A percentile compares a stretch with the other conserved stretches of the same genome.
These are phyloP conservation scores for Galeopsomyia nigrocyanea DNA, from an alignment of 2,888 invertebrate genomes.

Conservation along the genomic window DNA sequence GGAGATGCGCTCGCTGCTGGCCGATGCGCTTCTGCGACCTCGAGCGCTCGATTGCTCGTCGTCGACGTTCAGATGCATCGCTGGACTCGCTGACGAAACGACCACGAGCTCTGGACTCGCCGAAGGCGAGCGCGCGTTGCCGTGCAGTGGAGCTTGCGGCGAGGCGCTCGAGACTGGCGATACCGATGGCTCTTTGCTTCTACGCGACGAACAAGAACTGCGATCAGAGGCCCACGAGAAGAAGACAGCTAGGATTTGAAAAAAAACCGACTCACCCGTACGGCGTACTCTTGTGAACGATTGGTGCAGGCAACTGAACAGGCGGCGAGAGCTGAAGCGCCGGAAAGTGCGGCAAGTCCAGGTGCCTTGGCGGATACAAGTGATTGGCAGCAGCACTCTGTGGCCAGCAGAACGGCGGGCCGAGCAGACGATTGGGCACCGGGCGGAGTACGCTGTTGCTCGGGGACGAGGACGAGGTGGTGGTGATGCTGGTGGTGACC, in stretches of 20 bases:
- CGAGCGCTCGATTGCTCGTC: constrained; percentile 9
- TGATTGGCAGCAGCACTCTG: constrained; percentile 37
- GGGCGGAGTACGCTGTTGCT: constrained; percentile 59
- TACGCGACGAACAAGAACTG: neutral
- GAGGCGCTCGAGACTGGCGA: constrained; percentile 44
- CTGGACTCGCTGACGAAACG: constrained; percentile 42
- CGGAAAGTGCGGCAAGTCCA: constrained; percentile 61
- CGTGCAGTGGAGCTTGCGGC: constrained; percentile 15
- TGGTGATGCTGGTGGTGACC: constrained; percentile 51
- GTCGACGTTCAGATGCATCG: constrained; percentile 11
- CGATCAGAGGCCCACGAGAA: neutral
- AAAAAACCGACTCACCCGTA: constrained; percentile 23
- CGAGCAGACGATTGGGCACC: constrained; percentile 64
- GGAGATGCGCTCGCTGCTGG: constrained; percentile 52
- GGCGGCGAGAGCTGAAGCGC: constrained; percentile 60
- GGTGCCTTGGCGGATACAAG: constrained; percentile 49
- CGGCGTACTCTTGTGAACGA: constrained; percentile 50
- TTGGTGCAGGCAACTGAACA: constrained; percentile 53
- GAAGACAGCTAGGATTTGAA: neutral
- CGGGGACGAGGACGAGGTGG: constrained; percentile 44
- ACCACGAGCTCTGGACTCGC: constrained; percentile 47
- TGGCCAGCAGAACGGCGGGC: constrained; percentile 50
- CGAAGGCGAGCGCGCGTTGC: constrained; percentile 40
- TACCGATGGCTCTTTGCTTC: constrained; percentile 33
- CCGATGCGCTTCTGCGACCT: constrained; percentile 48